phyloP scores from a whole-genome alignment of 2,888 invertebrate species.

The Allolobophora icterica region DNA sequence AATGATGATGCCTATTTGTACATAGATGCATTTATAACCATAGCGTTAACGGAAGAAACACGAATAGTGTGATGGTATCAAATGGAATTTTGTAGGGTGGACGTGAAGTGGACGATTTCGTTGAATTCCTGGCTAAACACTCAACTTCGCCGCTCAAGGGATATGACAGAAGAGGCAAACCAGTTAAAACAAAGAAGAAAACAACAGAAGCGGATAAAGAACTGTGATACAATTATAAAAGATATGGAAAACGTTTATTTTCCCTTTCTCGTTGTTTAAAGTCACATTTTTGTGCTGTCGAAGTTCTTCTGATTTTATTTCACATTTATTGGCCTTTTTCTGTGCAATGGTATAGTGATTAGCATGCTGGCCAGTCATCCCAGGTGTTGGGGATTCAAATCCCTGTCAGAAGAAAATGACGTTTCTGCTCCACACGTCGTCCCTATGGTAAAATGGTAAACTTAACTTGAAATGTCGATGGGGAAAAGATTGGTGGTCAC shows the following conservation, averaged over 20 bases:
- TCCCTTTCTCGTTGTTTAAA: neutral
- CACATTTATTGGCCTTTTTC: too few species aligned
- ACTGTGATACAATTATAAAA: neutral
- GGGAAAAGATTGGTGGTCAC: too few species aligned
- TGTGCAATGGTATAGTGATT: neutral
- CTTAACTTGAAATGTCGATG: too few species aligned
- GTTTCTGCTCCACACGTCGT: too few species aligned
- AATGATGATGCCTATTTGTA: too few species aligned
- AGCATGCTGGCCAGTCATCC: too few species aligned
- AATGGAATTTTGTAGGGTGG: conserved; percentile 74
- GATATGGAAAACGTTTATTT: neutral
- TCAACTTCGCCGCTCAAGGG: conserved; percentile 85
- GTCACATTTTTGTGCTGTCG: neutral
- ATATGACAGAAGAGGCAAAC: conserved; percentile 82
- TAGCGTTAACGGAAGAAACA: neutral
- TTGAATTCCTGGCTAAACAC: conserved; percentile 91
- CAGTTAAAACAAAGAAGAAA: conserved; percentile 50
- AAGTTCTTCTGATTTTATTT: neutral
- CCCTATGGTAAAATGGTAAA: too few species aligned
- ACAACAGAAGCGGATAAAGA: neutral
- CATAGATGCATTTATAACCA: neutral
- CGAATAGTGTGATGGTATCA: too few species aligned
- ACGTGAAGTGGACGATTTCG: conserved; percentile 87
- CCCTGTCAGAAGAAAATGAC: too few species aligned
- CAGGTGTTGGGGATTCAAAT: too few species aligned